Evolutionary conservation across 2,888 invertebrate genomes (phyloP), one percentile per base, ranked within the genome.

Genomic region (Drosophila subquinaria): DNA sequence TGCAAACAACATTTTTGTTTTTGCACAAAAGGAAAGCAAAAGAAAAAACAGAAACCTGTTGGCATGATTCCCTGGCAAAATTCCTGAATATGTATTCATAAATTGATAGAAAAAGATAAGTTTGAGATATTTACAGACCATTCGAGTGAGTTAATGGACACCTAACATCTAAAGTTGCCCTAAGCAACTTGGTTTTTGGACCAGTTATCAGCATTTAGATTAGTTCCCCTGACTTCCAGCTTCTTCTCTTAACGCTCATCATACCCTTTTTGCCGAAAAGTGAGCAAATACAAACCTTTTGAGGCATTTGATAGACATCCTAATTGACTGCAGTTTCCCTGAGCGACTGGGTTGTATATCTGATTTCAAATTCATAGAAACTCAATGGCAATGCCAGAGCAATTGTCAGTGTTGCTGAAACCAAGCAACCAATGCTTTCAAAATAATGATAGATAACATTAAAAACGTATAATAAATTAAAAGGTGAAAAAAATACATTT

Each of bases 1-100:
- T 42, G 63, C 48, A 63, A 68, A 63, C 63, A 63, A 36, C 36
- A 51, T 56, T 40, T 40, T 63, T 40, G 35, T 40, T 40, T 63
- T 38, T 35, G 8, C 33, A n/a, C 15, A 27, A 48, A 53, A 50
- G n/a, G 27, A 20, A 47, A 17, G 53, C 17, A 27, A 52, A 27
- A 17, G 20, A 50, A 59, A 42, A 33, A 2, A 6, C 8, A 60
- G 11, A 45, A 10, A n/a, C 23, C 8, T 13, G 27, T 17, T 15
- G 10, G 23, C 15, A 42, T 23, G 57, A 63, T 27, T 27, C 23
- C 23, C 47, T 63, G n/a, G 27, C 23, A 30, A 40, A 56, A 40
- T 33, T 20, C 33, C 30, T 40, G 56, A 38, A 40, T 27, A 6
- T 27, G 11, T 27, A 53, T 53, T 53, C 27, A 40, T 11, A 38